phyloP scores from a whole-genome alignment of 2,888 invertebrate genomes.

The Rotaria macrura region DNA sequence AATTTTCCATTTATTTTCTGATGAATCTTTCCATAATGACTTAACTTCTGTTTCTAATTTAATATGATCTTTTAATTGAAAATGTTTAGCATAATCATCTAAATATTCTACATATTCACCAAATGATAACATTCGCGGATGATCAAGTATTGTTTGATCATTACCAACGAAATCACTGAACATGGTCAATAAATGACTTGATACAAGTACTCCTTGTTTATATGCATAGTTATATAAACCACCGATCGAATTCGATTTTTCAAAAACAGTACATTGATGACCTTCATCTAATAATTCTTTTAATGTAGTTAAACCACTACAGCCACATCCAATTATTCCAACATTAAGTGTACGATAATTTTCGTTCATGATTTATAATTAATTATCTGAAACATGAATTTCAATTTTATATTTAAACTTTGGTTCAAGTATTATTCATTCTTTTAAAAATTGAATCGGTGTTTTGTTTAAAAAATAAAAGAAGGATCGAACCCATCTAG shows the following conservation, averaged over 20 bases:
- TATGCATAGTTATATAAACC: background rate
- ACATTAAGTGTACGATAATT: background rate
- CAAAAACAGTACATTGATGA: background rate
- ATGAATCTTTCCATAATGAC: background rate
- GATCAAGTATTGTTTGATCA: background rate
- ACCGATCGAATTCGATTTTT: background rate
- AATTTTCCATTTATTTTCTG: background rate
- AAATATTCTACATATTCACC: background rate
- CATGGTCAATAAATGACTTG: background rate
- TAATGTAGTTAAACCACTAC: background rate
- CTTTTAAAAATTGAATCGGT: no score
- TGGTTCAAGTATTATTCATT: no score
- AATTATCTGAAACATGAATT: no score
- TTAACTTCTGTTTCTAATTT: background rate
- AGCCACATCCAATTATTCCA: background rate
- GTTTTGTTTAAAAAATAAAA: no score
- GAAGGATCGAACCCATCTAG: no score
- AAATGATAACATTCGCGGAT: background rate
- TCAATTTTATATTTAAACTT: no score
- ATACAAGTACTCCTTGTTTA: background rate
- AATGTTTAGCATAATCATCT: constrained; percentile 8
- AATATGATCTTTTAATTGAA: background rate
- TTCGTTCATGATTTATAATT: background rate
- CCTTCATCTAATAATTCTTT: constrained; percentile 13
- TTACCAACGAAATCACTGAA: background rate